Conservation (phyloP, 2,888 invertebrate species). For the Torymus tubicola region DNA sequence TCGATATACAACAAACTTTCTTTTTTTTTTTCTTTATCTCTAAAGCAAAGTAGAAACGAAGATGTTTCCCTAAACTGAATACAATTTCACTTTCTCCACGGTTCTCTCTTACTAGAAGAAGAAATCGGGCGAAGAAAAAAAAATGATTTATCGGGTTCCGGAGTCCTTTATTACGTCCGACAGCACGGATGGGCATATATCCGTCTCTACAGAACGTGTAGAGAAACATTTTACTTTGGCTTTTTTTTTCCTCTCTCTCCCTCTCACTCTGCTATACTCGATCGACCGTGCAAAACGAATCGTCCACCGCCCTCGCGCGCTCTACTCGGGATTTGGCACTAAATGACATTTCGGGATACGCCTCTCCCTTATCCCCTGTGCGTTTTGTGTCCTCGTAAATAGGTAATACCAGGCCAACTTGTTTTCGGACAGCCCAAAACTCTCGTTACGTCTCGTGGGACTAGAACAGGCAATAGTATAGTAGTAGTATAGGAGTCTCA, state of each 20-base stretch:
- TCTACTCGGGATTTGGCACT: conserved; percentile 43
- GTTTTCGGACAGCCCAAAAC: conserved; percentile 31
- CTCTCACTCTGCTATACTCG: too few relatives aligned
- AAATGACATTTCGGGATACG: conserved; percentile 49
- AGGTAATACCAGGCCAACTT: conserved; percentile 52
- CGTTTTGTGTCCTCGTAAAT: conserved; percentile 52
- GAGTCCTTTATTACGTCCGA: conserved; percentile 35
- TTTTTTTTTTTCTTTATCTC: too few relatives aligned
- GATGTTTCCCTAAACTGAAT: too few relatives aligned
- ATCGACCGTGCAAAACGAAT: conserved; percentile 59
- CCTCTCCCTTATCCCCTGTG: not conserved
- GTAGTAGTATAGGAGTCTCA: not conserved
- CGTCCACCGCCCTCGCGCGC: conserved; percentile 13
- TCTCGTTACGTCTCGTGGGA: conserved; percentile 42
- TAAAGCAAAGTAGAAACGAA: too few relatives aligned
- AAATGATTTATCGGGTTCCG: conserved; percentile 35
- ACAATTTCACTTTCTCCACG: too few relatives aligned
- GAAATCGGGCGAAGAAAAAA: conserved; percentile 1
- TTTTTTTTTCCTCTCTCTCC: not conserved
- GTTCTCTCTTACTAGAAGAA: too few relatives aligned
- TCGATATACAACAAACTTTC: too few relatives aligned
- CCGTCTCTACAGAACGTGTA: conserved; percentile 11
- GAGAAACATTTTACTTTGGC: conserved; percentile 34
- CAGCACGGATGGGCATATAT: not conserved
- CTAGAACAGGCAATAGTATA: not conserved